These are phyloP conservation scores for Ciconia boyciana DNA, from an alignment of 2,113 vertebrate genomes.

Conservation along the genomic window DNA sequence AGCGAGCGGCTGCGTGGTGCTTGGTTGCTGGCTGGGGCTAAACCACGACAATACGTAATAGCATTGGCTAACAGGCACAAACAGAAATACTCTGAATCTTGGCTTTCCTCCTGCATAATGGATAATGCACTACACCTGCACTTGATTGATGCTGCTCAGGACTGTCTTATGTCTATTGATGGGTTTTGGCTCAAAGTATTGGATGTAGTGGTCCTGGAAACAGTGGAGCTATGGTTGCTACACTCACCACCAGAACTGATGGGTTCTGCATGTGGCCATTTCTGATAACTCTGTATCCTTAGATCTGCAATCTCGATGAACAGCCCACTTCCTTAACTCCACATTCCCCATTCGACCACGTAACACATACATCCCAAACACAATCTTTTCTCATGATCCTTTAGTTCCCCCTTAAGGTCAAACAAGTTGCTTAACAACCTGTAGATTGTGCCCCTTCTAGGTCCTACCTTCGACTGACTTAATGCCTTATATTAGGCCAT, in stretches of 20 bases:
- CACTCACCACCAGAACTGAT: not conserved
- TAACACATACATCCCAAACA: not conserved
- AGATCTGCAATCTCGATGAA: accelerated
- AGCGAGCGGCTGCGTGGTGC: no score
- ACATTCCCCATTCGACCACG: not conserved
- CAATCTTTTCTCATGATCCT: not conserved
- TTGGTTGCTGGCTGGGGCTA: no score
- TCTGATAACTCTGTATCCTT: not conserved
- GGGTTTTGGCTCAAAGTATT: not conserved
- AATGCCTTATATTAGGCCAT: not conserved
- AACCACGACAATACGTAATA: no score
- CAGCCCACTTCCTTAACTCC: not conserved
- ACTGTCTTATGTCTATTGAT: not conserved
- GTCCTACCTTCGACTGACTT: not conserved
- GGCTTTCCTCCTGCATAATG: not conserved
- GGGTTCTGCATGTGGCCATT: not conserved
- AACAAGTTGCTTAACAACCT: not conserved
- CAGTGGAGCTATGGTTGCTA: not conserved
- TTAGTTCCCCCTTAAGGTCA: not conserved
- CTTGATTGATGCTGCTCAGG: not conserved
- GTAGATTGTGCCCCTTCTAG: not conserved
- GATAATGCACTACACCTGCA: not conserved
- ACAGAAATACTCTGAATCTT: not conserved
- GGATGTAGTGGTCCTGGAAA: not conserved
- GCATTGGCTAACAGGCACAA: not conserved